Percentiles rank a stretch among this genome's conserved stretches.
phyloP scores from a whole-genome alignment of 2,797 vertebrate species.

The Epinephelus coioides region DNA sequence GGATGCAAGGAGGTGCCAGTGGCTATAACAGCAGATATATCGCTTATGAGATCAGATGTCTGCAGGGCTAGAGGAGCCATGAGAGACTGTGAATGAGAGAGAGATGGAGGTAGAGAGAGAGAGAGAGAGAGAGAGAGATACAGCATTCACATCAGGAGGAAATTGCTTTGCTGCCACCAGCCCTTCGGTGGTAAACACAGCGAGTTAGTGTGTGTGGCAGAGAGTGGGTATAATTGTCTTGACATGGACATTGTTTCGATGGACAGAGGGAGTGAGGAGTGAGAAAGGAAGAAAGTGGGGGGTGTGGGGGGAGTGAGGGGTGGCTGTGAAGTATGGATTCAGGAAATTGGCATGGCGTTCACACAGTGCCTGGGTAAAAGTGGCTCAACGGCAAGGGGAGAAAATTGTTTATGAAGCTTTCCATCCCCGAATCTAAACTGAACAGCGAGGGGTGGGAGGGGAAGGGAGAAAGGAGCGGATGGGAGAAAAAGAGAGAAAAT shows the following conservation, averaged over 20 bases:
- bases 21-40: conserved; percentile 86
- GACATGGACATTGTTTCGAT: conserved; percentile 85
- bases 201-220: conserved; percentile 81
- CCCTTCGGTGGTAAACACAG: conserved; percentile 84
- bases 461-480: conserved; percentile 57
- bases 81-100: conserved; percentile 76
- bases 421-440: conserved; percentile 85
- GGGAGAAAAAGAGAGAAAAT: conserved; percentile 80
- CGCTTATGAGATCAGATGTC: conserved; percentile 88
- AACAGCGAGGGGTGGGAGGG: conserved; percentile 69
- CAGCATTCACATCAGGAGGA: conserved; percentile 81
- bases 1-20: conserved; percentile 83
- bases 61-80: conserved; percentile 78
- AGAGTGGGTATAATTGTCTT: conserved; percentile 85
- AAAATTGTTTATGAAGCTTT: conserved; percentile 89
- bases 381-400: conserved; percentile 81
- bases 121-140: conserved; percentile 53
- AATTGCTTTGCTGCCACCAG: conserved; percentile 85
- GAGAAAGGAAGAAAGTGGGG: conserved; percentile 66
- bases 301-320: conserved; percentile 38
- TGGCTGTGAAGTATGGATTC: conserved; percentile 85
- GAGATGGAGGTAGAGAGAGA: conserved; percentile 22
- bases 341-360: conserved; percentile 87
- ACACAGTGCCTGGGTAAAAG: conserved; percentile 84
- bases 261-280: conserved; percentile 79